Evolutionary conservation across 2,797 vertebrate genomes (phyloP).

Genomic region (Thamnophis elegans): DNA sequence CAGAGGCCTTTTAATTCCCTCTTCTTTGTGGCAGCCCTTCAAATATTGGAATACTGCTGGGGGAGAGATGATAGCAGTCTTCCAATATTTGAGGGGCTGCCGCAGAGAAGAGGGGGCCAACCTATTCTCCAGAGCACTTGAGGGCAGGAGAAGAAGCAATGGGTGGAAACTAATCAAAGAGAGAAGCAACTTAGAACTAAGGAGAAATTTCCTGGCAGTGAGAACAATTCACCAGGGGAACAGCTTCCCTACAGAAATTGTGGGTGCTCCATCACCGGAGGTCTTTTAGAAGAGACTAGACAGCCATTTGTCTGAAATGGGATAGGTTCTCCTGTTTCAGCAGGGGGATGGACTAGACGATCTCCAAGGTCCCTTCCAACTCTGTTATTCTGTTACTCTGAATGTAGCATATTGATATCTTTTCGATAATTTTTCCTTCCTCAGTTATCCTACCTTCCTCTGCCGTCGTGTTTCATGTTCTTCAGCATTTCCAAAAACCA

Average conservation of each 20-base stretch:
- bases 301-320: not conserved
- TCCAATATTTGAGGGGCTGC: not conserved
- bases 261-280: not conserved
- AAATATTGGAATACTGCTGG: not conserved
- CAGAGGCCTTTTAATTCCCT: not conserved
- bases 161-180: not conserved
- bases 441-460: not conserved
- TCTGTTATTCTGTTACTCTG: not conserved
- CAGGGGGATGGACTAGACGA: not conserved
- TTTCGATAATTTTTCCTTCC: not conserved
- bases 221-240: not conserved
- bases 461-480: not conserved
- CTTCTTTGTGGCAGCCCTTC: not conserved
- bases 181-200: not conserved
- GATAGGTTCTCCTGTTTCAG: not conserved
- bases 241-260: rapidly evolving
- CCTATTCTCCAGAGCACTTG: not conserved
- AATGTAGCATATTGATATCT: not conserved
- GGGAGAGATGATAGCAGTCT: not conserved
- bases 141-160: not conserved
- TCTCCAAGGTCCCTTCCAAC: not conserved
- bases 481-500: not conserved
- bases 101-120: not conserved
- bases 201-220: not conserved
- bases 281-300: not conserved